phyloP scores from a whole-genome alignment of 2,113 vertebrate genomes.

The Mobula hypostoma region DNA sequence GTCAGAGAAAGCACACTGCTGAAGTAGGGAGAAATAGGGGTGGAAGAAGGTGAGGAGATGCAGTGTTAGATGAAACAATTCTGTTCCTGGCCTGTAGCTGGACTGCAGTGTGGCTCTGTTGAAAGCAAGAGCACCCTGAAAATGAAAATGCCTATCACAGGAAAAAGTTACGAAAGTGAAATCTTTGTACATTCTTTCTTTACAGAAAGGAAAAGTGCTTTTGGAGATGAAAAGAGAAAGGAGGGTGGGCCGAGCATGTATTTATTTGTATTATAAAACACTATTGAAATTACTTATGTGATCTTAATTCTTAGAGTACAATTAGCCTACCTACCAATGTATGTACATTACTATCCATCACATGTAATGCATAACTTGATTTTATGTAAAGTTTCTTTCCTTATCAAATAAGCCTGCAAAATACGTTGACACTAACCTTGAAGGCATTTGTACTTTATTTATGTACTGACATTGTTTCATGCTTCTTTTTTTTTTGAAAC shows the following conservation, averaged over 20 bases:
- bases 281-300: conserved; percentile 27
- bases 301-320: conserved; percentile 27
- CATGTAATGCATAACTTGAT: conserved; percentile 20
- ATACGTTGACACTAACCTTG: conserved; percentile 27
- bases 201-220: conserved; percentile 2
- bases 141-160: conserved; percentile 42
- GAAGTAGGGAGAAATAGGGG: conserved; percentile 47
- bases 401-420: background rate
- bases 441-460: conserved; percentile 36
- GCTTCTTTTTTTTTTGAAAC: background rate
- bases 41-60: conserved; percentile 50
- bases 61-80: conserved; percentile 47
- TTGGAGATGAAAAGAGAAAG: background rate
- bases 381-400: conserved; percentile 10
- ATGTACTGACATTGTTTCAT: conserved; percentile 17
- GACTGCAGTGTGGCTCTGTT: conserved; percentile 63
- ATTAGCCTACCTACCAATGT: background rate
- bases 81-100: conserved; percentile 61
- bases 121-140: conserved; percentile 58
- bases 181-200: conserved; percentile 15
- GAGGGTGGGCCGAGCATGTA: conserved; percentile 13
- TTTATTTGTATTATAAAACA: conserved; percentile 38
- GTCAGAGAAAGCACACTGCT: conserved; percentile 68
- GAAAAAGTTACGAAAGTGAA: background rate
- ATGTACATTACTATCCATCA: conserved; percentile 26